A percentile compares a stretch with the other conserved stretches of the same genome.
phyloP scores from a whole-genome alignment of 92 coral and sea anemone species.

The Phenganax subtilis region DNA sequence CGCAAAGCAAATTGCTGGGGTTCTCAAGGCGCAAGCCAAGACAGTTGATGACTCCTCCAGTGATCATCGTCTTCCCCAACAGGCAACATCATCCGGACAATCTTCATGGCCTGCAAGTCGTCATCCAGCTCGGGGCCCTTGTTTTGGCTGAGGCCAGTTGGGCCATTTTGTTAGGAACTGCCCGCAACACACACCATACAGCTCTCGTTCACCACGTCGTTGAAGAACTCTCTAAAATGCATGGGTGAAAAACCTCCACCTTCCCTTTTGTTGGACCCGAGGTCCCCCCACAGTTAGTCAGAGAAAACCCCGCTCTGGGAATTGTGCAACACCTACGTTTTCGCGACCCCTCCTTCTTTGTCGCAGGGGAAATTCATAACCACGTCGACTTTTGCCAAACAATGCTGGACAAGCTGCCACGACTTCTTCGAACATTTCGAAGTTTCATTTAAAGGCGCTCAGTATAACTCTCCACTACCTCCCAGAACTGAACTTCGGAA shows the following conservation, averaged over 20 bases:
- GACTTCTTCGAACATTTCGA: neutral
- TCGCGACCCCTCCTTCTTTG: neutral
- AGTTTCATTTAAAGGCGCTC: neutral
- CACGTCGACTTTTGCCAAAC: no score
- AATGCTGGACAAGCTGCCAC: no score
- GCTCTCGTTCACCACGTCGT: neutral
- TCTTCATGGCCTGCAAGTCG: neutral
- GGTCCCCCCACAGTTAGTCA: slow-evolving; percentile 8
- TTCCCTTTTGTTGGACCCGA: slow-evolving; percentile 16
- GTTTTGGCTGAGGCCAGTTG: slow-evolving; percentile 5
- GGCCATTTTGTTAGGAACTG: neutral
- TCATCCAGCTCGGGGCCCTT: no score
- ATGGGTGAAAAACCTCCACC: neutral
- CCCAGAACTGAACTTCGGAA: no score
- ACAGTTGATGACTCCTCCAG: slow-evolving; percentile 5
- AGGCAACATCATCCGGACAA: slow-evolving; percentile 3
- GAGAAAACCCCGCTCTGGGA: neutral
- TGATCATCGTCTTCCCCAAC: neutral
- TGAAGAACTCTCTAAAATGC: no score
- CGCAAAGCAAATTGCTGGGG: neutral
- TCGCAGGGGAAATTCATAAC: no score
- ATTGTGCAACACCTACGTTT: neutral
- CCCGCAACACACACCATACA: no score
- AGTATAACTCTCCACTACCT: no score
- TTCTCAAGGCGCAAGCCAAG: slow-evolving; percentile 18